Evolutionary conservation across 2,888 invertebrate genomes (phyloP).

Genomic region (Pogonocherus hispidulus): DNA sequence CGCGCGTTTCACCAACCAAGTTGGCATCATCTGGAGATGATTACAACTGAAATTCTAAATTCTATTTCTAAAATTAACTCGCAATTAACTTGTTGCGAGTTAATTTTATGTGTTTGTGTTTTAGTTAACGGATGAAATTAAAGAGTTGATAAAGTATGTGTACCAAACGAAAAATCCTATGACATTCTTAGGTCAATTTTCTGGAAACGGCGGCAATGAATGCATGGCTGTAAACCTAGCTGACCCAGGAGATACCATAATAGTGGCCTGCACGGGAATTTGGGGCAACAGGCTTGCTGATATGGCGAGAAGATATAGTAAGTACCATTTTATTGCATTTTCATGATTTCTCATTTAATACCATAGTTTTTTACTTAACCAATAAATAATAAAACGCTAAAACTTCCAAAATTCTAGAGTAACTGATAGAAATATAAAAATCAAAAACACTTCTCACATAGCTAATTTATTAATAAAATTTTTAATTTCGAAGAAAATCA

Average conservation of each 20-base stretch:
- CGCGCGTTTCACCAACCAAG: no score
- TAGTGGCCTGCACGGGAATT: constrained; percentile 81
- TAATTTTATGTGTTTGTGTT: neutral
- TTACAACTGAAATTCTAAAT: no score
- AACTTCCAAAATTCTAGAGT: no score
- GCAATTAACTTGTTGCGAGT: no score
- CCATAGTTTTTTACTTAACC: neutral
- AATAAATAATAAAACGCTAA: no score
- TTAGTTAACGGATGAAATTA: constrained; percentile 18
- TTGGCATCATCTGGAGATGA: no score
- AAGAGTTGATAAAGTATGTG: constrained; percentile 82
- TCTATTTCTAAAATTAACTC: no score
- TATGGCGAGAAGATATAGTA: constrained; percentile 79
- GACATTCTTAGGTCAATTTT: constrained; percentile 83
- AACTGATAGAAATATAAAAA: no score
- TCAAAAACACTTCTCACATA: no score
- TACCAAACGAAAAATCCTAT: constrained; percentile 86
- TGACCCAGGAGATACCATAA: constrained; percentile 79
- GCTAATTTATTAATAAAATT: no score
- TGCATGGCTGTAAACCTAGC: constrained; percentile 82
- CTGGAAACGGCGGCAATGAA: constrained; percentile 84
- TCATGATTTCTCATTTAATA: no score
- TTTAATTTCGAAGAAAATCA: no score
- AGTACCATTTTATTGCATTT: constrained; percentile 2
- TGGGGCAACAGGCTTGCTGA: constrained; percentile 85